Evolutionary conservation across 30 jellyfish, hydroid and myxozoan species (phyloP).

Genomic region (Cassiopea xamachana): DNA sequence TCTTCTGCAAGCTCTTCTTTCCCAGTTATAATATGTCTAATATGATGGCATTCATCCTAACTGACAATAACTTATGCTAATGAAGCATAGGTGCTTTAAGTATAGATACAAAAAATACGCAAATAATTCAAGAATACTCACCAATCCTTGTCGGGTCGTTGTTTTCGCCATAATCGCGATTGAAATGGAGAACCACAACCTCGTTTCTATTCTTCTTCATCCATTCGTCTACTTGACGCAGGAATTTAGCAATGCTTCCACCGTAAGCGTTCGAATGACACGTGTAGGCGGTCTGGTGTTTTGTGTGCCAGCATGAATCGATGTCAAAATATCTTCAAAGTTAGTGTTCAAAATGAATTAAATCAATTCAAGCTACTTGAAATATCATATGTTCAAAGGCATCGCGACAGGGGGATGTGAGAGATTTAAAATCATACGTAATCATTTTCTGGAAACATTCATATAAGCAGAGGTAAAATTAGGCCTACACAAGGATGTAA

Average conservation of each 20-base stretch:
- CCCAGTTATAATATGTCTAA: no score
- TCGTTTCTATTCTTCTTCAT: constrained; percentile 80
- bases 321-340: constrained; percentile 68
- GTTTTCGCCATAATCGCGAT: constrained; percentile 66
- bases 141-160: constrained; percentile 38
- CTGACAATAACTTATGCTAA: no score
- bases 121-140: not conserved
- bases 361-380: not conserved
- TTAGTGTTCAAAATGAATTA: not conserved
- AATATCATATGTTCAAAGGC: no score
- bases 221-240: constrained; percentile 80
- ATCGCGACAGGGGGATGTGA: no score
- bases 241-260: constrained; percentile 64
- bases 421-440: no score
- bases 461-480: no score
- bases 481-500: no score
- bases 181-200: constrained; percentile 82
- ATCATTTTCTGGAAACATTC: no score
- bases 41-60: no score
- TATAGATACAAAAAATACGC: no score
- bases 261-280: constrained; percentile 86
- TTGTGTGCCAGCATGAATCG: constrained; percentile 82
- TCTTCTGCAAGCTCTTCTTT: no score
- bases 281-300: constrained; percentile 62
- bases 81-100: no score